Conservation (phyloP, 1,140 invertebrate species). For the Drosophila biarmipes region DNA sequence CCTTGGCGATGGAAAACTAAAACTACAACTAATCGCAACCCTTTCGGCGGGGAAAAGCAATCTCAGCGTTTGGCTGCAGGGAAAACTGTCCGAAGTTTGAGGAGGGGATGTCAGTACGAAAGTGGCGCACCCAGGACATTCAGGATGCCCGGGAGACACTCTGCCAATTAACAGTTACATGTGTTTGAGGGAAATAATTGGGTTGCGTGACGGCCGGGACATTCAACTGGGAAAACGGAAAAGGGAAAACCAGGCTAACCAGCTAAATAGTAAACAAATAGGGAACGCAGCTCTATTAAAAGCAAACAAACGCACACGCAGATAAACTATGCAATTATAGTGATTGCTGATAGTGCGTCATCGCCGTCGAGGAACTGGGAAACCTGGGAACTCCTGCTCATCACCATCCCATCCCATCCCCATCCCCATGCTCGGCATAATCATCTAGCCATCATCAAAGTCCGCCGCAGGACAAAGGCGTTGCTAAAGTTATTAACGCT, state of each 20-base stretch:
- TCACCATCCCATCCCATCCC: constrained; percentile 31
- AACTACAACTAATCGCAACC: constrained; percentile 42
- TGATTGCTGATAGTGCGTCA: constrained; percentile 71
- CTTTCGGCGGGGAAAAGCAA: constrained; percentile 60
- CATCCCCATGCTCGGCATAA: constrained; percentile 14
- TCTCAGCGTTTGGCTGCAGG: constrained; percentile 50
- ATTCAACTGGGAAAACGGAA: constrained; percentile 3
- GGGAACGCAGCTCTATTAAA: constrained; percentile 54
- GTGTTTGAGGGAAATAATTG: constrained; percentile 78
- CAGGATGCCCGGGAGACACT: constrained; percentile 68
- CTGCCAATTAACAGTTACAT: constrained; percentile 82
- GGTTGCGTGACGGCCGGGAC: constrained; percentile 70
- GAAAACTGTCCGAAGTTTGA: constrained; percentile 46
- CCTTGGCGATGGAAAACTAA: background rate
- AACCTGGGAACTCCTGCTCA: constrained; percentile 7
- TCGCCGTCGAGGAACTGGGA: constrained; percentile 23
- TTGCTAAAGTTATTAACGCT: constrained; percentile 83
- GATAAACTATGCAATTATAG: constrained; percentile 68
- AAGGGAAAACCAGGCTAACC: background rate
- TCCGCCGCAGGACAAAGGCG: constrained; percentile 74
- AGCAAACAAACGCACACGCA: constrained; percentile 55
- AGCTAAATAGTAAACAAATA: constrained; percentile 73
- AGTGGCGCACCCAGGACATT: constrained; percentile 61
- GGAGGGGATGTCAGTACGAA: constrained; percentile 1
- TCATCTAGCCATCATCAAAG: constrained; percentile 64